Conservation (phyloP, 1,140 invertebrate genomes). For the Orchesella cincta region DNA sequence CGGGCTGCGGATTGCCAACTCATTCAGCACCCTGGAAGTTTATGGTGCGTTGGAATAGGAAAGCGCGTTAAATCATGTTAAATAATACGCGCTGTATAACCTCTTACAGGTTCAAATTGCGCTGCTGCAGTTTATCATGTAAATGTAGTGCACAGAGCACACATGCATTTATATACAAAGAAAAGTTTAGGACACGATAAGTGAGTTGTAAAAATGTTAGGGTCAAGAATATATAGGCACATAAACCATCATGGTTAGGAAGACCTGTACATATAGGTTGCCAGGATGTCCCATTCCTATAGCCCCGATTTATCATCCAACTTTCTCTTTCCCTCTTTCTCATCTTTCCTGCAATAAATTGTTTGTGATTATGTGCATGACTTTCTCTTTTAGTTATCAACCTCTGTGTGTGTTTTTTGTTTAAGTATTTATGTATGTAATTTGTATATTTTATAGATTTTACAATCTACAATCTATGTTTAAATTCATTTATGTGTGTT, state of each 20-base stretch:
- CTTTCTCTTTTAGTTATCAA: not conserved
- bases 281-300: not conserved
- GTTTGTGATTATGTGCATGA: not conserved
- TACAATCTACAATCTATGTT: not conserved
- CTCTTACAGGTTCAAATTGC: not conserved
- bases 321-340: not conserved
- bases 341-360: not conserved
- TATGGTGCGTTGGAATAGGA: conserved; percentile 57
- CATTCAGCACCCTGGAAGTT: conserved; percentile 64
- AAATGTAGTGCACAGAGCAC: too few species aligned
- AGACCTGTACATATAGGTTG: not conserved
- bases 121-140: conserved; percentile 13
- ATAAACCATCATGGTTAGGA: not conserved
- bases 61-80: not conserved
- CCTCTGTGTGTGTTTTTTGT: not conserved
- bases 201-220: not conserved
- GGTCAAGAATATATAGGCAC: not conserved
- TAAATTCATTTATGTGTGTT: not conserved
- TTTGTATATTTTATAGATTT: not conserved
- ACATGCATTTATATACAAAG: not conserved
- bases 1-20: conserved; percentile 63
- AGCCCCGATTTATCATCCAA: not conserved
- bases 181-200: not conserved
- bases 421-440: not conserved
- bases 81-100: not conserved